These are phyloP conservation scores for Eurytoma adleriae DNA, from an alignment of 2,888 invertebrate species.

Conservation along the genomic window DNA sequence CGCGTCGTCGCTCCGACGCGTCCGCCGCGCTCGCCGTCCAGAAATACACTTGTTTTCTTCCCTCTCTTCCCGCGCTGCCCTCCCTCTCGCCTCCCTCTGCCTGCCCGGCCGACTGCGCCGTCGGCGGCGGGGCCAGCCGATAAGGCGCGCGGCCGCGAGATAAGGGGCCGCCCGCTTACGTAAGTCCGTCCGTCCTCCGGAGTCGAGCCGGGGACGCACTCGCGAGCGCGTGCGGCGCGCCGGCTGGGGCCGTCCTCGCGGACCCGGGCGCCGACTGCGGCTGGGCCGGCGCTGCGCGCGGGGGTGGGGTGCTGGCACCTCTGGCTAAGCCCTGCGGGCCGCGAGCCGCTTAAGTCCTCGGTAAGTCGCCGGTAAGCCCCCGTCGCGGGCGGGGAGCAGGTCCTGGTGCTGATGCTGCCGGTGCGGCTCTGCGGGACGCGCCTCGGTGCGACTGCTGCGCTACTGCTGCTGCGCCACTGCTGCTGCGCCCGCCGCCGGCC, in stretches of 20 bases:
- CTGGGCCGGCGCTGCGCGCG: background rate
- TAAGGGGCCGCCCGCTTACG: background rate
- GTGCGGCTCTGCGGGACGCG: slow-evolving; percentile 14
- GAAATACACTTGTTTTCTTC: background rate
- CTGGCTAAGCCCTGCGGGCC: slow-evolving; percentile 66
- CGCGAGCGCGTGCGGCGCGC: background rate
- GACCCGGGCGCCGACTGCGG: background rate
- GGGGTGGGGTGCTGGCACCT: slow-evolving; percentile 62
- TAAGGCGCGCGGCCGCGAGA: no score
- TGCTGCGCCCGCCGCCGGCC: slow-evolving; percentile 61
- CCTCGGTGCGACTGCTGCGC: background rate
- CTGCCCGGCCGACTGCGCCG: no score
- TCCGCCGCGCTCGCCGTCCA: background rate
- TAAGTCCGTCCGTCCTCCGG: background rate
- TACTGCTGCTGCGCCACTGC: slow-evolving; percentile 6
- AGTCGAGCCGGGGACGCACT: background rate
- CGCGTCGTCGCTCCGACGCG: background rate
- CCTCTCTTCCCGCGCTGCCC: background rate
- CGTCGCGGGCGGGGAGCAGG: slow-evolving; percentile 64
- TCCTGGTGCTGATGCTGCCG: slow-evolving; percentile 33
- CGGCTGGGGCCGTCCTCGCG: background rate
- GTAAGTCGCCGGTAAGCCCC: slow-evolving; percentile 72
- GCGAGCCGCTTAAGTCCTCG: slow-evolving; percentile 72
- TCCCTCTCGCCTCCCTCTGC: background rate
- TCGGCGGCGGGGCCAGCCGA: no score